These are phyloP conservation scores for Panulirus ornatus DNA, from an alignment of 1,140 invertebrate species.

Conservation along the genomic window DNA sequence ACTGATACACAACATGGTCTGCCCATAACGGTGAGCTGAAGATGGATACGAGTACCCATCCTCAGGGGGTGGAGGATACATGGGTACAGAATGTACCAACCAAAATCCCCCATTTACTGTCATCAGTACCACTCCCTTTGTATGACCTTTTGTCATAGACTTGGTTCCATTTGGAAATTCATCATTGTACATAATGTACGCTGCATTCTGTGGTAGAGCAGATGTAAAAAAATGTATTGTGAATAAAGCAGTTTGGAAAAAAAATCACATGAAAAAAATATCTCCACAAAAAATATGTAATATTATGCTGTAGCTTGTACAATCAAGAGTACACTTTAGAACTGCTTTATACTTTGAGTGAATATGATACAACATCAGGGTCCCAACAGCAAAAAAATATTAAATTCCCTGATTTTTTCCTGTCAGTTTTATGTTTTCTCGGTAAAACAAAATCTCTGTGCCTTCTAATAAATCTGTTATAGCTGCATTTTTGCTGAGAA, in stretches of 20 bases:
- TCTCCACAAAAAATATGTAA: neutral
- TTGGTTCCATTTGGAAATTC: constrained; percentile 83
- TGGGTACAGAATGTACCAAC: constrained; percentile 94
- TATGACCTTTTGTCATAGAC: constrained; percentile 84
- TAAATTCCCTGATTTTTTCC: no score
- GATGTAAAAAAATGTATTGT: no score
- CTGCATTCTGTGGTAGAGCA: constrained; percentile 72
- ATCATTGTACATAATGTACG: constrained; percentile 89
- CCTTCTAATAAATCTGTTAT: no score
- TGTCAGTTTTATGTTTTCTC: no score
- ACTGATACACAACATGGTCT: constrained; percentile 92
- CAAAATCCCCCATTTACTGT: constrained; percentile 88
- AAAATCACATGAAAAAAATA: neutral
- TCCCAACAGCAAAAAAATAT: no score
- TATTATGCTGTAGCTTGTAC: neutral
- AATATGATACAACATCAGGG: no score
- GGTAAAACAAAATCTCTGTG: no score
- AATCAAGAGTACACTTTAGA: constrained; percentile 1
- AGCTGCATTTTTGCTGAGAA: no score
- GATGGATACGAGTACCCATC: constrained; percentile 85
- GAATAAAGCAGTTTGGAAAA: no score
- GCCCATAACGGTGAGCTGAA: constrained; percentile 87
- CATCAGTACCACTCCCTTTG: constrained; percentile 90
- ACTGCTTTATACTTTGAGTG: no score
- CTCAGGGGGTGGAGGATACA: constrained; percentile 84